Evolutionary conservation across 2,797 vertebrate species (phyloP).

Genomic region (Lophotriccus pileatus): DNA sequence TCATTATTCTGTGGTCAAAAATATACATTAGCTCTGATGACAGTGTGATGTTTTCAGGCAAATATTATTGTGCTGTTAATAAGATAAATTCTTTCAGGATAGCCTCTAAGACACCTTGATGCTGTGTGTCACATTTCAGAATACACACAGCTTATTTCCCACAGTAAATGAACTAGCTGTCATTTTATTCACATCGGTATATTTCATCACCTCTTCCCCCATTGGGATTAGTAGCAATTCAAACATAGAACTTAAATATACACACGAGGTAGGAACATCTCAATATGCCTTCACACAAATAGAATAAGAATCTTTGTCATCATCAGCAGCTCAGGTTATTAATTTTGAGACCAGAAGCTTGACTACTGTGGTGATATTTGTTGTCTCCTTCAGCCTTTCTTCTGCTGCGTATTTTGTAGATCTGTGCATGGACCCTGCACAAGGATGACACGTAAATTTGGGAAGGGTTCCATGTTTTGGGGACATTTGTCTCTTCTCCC

Average conservation of each 20-base stretch:
- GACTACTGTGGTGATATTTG: not conserved
- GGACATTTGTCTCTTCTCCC: not conserved
- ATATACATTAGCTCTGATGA: not conserved
- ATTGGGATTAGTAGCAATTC: not conserved
- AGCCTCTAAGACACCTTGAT: not conserved
- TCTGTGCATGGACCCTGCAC: slow-evolving; percentile 1
- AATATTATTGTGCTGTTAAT: not conserved
- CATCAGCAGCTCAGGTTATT: not conserved
- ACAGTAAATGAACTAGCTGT: not conserved
- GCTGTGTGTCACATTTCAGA: not conserved
- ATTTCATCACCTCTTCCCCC: not conserved
- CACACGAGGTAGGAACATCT: not conserved
- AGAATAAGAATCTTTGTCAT: not conserved
- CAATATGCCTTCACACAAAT: not conserved
- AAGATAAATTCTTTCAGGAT: not conserved
- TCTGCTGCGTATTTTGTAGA: not conserved
- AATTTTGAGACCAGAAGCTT: not conserved
- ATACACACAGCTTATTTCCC: not conserved
- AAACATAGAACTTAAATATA: not conserved
- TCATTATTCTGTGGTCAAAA: not conserved
- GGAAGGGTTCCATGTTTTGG: slow-evolving; percentile 39
- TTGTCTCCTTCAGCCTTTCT: not conserved
- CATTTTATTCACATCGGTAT: not conserved
- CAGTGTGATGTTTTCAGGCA: not conserved
- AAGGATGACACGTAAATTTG: slow-evolving; percentile 63